A percentile compares a stretch with the other conserved stretches of the same genome.
Evolutionary conservation across 2,888 invertebrate species (phyloP).

Genomic region (Cyrtodaria siliqua): DNA sequence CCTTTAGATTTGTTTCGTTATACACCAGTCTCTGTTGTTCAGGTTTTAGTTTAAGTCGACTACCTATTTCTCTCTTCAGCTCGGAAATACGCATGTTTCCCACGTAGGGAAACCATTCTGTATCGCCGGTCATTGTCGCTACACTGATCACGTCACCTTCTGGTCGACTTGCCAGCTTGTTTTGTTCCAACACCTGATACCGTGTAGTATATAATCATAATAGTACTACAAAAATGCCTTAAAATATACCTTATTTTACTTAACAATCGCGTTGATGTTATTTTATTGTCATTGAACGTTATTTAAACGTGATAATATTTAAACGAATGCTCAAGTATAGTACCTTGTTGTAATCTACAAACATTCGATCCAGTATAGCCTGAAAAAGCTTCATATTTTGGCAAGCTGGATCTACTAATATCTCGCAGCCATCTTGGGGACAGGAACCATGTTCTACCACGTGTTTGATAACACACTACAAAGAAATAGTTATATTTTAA

Average conservation of each 20-base stretch:
- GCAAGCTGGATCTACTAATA: constrained; percentile 25
- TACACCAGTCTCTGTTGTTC: constrained; percentile 62
- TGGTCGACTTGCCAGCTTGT: background rate
- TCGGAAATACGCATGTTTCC: constrained; percentile 6
- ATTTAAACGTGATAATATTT: no score
- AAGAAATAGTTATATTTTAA: no score
- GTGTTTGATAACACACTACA: constrained; percentile 46
- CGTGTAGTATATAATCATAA: no score
- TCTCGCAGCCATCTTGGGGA: constrained; percentile 44
- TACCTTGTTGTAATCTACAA: constrained; percentile 51
- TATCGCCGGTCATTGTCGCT: constrained; percentile 8
- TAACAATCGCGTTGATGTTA: no score
- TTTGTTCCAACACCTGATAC: constrained; percentile 9
- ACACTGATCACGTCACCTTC: constrained; percentile 2
- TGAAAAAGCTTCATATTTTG: constrained; percentile 36
- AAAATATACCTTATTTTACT: no score
- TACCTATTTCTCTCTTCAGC: constrained; percentile 28
- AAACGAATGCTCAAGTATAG: no score
- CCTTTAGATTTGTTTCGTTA: constrained; percentile 60
- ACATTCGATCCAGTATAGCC: constrained; percentile 48
- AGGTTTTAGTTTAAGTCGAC: constrained; percentile 38
- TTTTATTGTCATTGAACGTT: no score
- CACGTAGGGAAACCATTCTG: constrained; percentile 17
- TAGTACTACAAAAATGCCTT: no score
- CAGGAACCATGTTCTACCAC: constrained; percentile 30